phyloP scores from a whole-genome alignment of 2,797 vertebrate genomes.

The Oophaga sylvatica region DNA sequence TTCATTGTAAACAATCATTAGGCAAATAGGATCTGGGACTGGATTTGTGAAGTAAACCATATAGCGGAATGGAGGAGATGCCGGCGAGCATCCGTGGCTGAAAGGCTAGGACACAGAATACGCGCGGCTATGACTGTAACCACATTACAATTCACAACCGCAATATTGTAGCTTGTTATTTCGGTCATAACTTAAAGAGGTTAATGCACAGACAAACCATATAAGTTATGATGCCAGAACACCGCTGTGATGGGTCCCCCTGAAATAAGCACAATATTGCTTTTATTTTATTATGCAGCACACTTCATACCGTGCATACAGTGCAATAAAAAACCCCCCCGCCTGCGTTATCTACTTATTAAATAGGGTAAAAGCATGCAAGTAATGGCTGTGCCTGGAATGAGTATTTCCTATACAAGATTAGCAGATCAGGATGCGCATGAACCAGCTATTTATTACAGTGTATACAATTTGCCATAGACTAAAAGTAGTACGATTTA shows the following conservation, averaged over 20 bases:
- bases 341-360: constrained; percentile 75
- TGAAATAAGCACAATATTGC: constrained; percentile 91
- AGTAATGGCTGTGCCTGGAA: constrained; percentile 69
- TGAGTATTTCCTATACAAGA: constrained; percentile 66
- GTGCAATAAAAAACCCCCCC: constrained; percentile 74
- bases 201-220: constrained; percentile 75
- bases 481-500: not conserved
- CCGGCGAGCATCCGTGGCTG: not conserved
- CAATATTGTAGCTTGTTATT: constrained; percentile 90
- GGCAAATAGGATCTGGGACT: not conserved
- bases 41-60: not conserved
- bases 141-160: constrained; percentile 87
- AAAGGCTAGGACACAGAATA: constrained; percentile 15
- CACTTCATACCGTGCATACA: constrained; percentile 79
- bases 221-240: constrained; percentile 78
- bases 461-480: not conserved
- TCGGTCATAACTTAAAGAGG: constrained; percentile 86
- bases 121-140: constrained; percentile 63
- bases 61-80: not conserved
- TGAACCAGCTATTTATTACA: not conserved
- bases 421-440: not conserved
- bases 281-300: constrained; percentile 91
- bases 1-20: not conserved
- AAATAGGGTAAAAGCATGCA: constrained; percentile 80
- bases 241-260: constrained; percentile 82